phyloP scores from a whole-genome alignment of 2,888 invertebrate genomes.

The Chirona hameri region DNA sequence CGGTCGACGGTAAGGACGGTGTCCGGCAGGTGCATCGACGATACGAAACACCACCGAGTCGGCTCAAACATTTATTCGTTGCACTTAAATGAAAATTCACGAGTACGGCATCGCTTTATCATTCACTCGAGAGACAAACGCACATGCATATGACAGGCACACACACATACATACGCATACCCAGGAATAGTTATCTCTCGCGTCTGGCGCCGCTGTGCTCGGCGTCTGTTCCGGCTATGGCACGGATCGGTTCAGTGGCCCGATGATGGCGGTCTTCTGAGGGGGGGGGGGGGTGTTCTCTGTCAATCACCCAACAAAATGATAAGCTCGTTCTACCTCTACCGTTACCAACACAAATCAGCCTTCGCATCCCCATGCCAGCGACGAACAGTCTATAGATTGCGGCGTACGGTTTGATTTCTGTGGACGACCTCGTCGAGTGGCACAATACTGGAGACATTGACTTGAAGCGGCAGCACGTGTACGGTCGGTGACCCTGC shows the following conservation, averaged over 20 bases:
- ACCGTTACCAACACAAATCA: not conserved
- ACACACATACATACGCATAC: not conserved
- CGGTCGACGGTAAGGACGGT: too few species aligned
- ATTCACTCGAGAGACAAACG: not conserved
- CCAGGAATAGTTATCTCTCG: too few species aligned
- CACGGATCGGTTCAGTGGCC: not conserved
- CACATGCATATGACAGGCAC: not conserved
- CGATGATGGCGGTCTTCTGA: not conserved
- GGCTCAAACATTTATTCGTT: constrained; percentile 3
- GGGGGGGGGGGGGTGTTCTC: not conserved
- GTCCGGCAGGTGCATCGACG: too few species aligned
- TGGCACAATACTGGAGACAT: not conserved
- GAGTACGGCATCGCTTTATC: not conserved
- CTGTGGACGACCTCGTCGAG: not conserved
- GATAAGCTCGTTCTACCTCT: constrained; percentile 14
- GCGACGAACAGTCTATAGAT: not conserved
- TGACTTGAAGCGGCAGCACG: not conserved
- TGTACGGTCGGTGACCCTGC: too few species aligned
- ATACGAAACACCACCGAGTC: not conserved
- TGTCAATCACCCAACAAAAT: not conserved
- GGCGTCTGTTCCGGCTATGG: not conserved
- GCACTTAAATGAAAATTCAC: not conserved
- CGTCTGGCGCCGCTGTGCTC: too few species aligned
- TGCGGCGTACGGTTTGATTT: not conserved
- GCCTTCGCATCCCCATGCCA: not conserved